Base-by-base conservation (phyloP, 2,113 vertebrate species). In the Ageneiosus marmoratus region DNA sequence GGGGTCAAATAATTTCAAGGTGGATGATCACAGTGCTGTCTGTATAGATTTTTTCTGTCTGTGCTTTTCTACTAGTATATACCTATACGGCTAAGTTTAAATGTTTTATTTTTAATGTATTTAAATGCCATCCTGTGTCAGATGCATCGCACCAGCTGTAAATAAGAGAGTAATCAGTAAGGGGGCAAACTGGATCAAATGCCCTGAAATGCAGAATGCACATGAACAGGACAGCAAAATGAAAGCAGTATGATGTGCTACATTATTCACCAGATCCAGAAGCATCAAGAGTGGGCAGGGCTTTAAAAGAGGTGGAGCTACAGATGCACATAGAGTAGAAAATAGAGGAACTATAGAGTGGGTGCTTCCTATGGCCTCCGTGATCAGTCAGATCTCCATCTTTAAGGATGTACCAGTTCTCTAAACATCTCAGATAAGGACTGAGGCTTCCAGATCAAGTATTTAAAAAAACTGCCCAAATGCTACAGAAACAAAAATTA, bases 11-110 rank as follows among this genome's bases (percentile, higher is more conserved):
- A 88, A 89, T 90, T 91, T 88, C 88, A 88, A 81, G 88, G 89
- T 85, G 90, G 92, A 91, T 89, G 80, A 89, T 95, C 93, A 94
- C 94, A 95, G 92, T 94, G 93, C 91, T 94, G 86, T 84, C 83
- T 88, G 86, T 88, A 91, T 91, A 89, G 90, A 87, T 90, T 91
- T 83, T 56, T 65, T 84, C 73, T 56, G 79, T 82, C 86, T 73
- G 67, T 86, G 79, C 55, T 83, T 76, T 84, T 81, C 85, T 85
- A 41, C 37, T 41, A 41, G 37, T 41, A 77, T 87, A 85, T 81
- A 85, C 70, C 77, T 78, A 77, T 77, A 83, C 60, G 87, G 85
- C 88, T 72, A 65, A 27, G 34, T 20, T 73, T 12, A 29, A 60
- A 48, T 29, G 46, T 73, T 2, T 29, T 15, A 5, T 73, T 44